Conservation (phyloP, 64 coral and sea anemone species). For the Actinia tenebrosa region DNA sequence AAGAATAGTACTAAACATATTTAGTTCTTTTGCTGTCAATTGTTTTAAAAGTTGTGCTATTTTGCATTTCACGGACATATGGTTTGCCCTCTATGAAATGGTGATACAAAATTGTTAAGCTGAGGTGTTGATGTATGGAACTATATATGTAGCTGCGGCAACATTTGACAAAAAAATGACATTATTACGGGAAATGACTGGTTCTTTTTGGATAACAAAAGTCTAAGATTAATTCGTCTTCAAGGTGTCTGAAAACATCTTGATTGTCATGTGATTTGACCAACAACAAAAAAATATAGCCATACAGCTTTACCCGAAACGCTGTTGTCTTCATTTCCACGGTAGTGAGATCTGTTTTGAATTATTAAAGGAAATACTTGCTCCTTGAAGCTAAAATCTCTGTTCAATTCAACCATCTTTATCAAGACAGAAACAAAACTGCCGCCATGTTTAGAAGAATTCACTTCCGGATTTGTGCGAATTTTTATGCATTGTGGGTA, state of each 20-base stretch:
- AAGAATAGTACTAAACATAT: too few relatives aligned
- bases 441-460: conserved; percentile 6
- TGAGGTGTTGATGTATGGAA: background rate
- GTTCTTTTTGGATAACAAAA: background rate
- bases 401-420: conserved; percentile 58
- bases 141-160: too few relatives aligned
- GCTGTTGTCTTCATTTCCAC: conserved; percentile 18
- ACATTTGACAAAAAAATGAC: too few relatives aligned
- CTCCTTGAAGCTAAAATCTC: conserved; percentile 73
- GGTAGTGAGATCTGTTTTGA: conserved; percentile 48
- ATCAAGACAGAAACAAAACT: background rate
- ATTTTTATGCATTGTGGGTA: conserved; percentile 3
- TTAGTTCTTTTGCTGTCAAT: too few relatives aligned
- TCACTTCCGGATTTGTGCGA: background rate
- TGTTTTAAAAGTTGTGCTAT: too few relatives aligned
- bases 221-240: background rate
- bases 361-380: conserved; percentile 68
- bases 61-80: too few relatives aligned
- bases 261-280: background rate
- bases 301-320: conserved; percentile 42
- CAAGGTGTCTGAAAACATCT: background rate
- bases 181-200: too few relatives aligned
- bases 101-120: too few relatives aligned
- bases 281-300: background rate
- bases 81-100: too few relatives aligned